These are phyloP conservation scores for Drosophila hamatofila DNA, from an alignment of 2,888 invertebrate genomes.

Conservation along the genomic window DNA sequence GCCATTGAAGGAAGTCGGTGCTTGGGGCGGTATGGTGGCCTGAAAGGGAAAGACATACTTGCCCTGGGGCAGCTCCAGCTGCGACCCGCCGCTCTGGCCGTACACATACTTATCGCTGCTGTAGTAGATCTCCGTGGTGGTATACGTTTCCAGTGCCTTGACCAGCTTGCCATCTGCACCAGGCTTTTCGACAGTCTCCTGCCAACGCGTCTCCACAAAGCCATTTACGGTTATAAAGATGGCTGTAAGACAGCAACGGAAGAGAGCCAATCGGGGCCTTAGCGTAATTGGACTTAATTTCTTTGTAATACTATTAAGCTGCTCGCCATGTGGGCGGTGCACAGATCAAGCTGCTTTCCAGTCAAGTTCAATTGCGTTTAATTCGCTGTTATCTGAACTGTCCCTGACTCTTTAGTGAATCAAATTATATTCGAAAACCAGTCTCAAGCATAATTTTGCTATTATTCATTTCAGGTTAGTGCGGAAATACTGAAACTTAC, in stretches of 20 bases:
- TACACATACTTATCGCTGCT: constrained; percentile 83
- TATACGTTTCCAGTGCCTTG: constrained; percentile 79
- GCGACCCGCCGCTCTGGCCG: constrained; percentile 86
- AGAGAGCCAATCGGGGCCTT: not conserved
- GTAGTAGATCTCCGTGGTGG: constrained; percentile 82
- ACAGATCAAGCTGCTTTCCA: constrained; percentile 9
- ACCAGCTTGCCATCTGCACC: constrained; percentile 81
- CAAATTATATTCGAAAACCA: constrained; percentile 31
- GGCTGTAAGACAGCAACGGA: constrained; percentile 59
- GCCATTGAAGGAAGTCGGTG: constrained; percentile 93
- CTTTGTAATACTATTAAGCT: constrained; percentile 45
- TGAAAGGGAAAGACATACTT: constrained; percentile 91
- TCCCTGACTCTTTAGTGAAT: constrained; percentile 18
- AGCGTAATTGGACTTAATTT: constrained; percentile 62
- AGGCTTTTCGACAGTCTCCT: constrained; percentile 79
- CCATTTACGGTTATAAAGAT: constrained; percentile 84
- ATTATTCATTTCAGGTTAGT: not conserved
- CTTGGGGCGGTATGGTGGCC: constrained; percentile 86
- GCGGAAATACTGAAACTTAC: not conserved
- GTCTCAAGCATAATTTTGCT: constrained; percentile 32
- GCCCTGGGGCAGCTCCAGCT: constrained; percentile 90
- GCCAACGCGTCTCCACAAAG: constrained; percentile 84
- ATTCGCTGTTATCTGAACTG: constrained; percentile 38
- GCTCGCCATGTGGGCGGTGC: constrained; percentile 24
- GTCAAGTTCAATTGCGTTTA: constrained; percentile 42